These are phyloP conservation scores for Zaprionus nigranus DNA, from an alignment of 1,140 invertebrate genomes.

Conservation along the genomic window DNA sequence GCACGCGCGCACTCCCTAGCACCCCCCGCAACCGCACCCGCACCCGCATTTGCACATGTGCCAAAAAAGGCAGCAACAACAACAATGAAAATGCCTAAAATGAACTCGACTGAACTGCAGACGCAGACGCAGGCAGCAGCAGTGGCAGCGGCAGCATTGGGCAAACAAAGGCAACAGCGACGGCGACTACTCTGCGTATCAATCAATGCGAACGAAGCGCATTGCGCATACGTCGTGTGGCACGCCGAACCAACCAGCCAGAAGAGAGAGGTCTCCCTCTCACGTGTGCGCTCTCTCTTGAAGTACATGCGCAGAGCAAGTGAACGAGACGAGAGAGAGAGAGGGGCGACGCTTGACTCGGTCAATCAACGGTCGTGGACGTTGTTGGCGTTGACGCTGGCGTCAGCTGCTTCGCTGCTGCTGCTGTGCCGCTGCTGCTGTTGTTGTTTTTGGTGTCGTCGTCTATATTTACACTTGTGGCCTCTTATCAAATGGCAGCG, in stretches of 20 bases:
- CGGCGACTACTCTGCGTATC: constrained; percentile 46
- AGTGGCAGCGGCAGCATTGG: constrained; percentile 53
- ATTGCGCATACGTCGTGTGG: constrained; percentile 65
- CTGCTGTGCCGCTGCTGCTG: constrained; percentile 22
- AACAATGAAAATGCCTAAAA: constrained; percentile 25
- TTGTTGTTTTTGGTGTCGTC: constrained; percentile 60
- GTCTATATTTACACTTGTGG: constrained; percentile 83
- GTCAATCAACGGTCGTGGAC: constrained; percentile 76
- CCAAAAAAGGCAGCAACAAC: constrained; percentile 33
- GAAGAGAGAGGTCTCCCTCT: neutral
- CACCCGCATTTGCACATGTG: constrained; percentile 30
- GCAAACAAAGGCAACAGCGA: constrained; percentile 65
- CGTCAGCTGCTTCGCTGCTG: constrained; percentile 14
- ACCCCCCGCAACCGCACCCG: constrained; percentile 14
- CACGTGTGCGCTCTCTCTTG: constrained; percentile 10
- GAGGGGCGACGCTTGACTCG: constrained; percentile 47
- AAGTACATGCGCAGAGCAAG: constrained; percentile 27
- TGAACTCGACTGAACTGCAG: constrained; percentile 76
- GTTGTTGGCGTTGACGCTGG: constrained; percentile 45
- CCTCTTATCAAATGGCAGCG: constrained; percentile 83
- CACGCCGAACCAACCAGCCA: constrained; percentile 32
- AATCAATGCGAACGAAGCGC: constrained; percentile 68
- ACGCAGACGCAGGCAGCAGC: constrained; percentile 20
- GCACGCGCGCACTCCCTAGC: constrained; percentile 19
- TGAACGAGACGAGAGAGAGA: constrained; percentile 4